Base-by-base conservation (phyloP, 2,888 invertebrate genomes). In the Sphaerophoria taeniata region DNA sequence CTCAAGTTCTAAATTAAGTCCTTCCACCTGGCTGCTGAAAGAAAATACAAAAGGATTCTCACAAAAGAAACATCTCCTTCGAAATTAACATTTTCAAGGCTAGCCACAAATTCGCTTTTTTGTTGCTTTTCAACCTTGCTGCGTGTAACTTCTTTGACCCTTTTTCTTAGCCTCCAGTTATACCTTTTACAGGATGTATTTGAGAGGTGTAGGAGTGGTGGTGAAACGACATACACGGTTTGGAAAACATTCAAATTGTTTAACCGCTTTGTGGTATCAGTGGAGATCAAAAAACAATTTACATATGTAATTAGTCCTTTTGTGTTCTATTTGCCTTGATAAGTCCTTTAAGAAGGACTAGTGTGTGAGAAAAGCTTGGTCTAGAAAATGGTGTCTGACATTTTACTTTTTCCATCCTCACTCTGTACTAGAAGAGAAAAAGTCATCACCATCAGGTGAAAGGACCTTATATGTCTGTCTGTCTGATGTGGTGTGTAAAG, bases 251-350 rank as follows among this genome's bases (percentile, higher is more conserved):
- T 87, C 70, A 84, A 76, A 67, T 84, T 75, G 73, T 82, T 79
- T 74, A 82, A 87, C 81, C 82, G 79, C 87, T 87, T 85, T 87
- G 87, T 80, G 87, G 87, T 82, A 87, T 87, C 87, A 87, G 80
- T 82, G 84, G 72, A 85, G 87, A 87, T 87, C 87, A 87, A 87
- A 87, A 87, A 87, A 87, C 87, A 87, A 87, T 87, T 87, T 87
- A 82, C 87, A 87, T 87, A 87, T 81, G 87, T 87, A 87, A 87
- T 87, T 87, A 87, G 79, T 79, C 78, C 78, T 63, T 82, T 78
- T 78, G 77, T 77, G 60, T 16, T 24, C 24, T 75, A 69, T 60
- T 63, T 51, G 49, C 61, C 51, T 12, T 53, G 6, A 34, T 9
- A 39, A n/a, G 31, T 39, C 33, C 39, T 45, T 7, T 0, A 4